Evolutionary conservation across 2,888 invertebrate genomes (phyloP), one percentile per base, ranked within the genome.

Genomic region (Lymantria dispar): DNA sequence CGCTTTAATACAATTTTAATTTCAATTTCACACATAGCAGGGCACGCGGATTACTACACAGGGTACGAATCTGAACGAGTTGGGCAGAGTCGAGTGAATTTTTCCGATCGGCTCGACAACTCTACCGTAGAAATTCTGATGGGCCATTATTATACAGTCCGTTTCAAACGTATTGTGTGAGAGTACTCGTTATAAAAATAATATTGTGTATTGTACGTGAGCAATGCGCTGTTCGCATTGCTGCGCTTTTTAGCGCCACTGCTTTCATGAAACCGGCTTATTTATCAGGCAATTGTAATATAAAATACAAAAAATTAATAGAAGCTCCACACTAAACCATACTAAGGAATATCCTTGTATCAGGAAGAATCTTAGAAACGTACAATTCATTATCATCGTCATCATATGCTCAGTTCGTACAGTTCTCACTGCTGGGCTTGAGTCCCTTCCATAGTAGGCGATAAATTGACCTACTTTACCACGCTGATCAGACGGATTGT

Each of bases 1-100:
- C 76, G 70, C 70, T 82, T 81, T 83, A 83, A 85, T 86, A 85
- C 81, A 85, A 83, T 86, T 88, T 87, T 88, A 88, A 87, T 88
- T 86, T 84, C 85, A 87, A 85, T 87, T 87, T 88, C 84, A 87
- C 87, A 87, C 82, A 81, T 74, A 77, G 75, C 74, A 60, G 78
- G 74, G 70, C 73, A 63, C 74, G 72, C 65, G 83, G 85, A 87
- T 87, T 84, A 87, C 82, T 74, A 71, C 69, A 75, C 72, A 64
- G 76, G 61, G 54, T 48, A 54, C 48, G 53, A 52, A 14, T 48
- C 45, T 48, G 47, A 39, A 29, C 68, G 68, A 70, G 70, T 74
- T 75, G 60, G 42, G 45, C 30, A 65, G 76, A 76, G 62, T 71
- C 74, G 70, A 78, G 70, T 79, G 78, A 79, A 76, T 83, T 83